Base-by-base conservation (phyloP, 1,140 invertebrate genomes). In the Magallana angulata region DNA sequence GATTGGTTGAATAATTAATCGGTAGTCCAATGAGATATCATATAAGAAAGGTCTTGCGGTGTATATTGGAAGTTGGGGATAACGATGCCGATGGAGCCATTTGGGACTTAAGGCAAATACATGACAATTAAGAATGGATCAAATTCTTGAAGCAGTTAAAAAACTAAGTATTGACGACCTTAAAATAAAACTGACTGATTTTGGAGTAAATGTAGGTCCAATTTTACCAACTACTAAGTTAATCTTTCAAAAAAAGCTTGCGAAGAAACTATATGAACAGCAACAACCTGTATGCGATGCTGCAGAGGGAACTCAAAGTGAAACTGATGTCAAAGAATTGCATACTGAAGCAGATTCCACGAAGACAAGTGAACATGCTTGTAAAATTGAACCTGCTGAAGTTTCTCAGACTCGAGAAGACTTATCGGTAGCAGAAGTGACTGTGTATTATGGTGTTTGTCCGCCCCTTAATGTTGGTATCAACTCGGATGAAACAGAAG, bases 201-300 rank as follows among this genome's bases (percentile, higher is more conserved):
- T 90, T 84, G 92, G 92, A 11, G 89, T 91, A 48, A 90, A 86
- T 81, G 90, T 92, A 85, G 93, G 93, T 57, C 93, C 93, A 30
- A 91, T 94, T 64, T 90, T 91, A 36, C 83, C 86, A 12, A 89
- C 91, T 9, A 91, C 91, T 18, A 91, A 90, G 58, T 82, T 62
- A 9, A 68, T 94, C 7, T 93, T 93, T 88, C 89, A 92, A 83
- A 92, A 90, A 57, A 90, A 89, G 64, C 87, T 94, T 16, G 92
- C 91, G 8, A 91, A 87, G 48, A 88, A 90, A 81, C 36, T 92
- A 1, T 91, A 85, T 85, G 59, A 89, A 62, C 24, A 76, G 68
- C 68, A 76, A 36, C 85, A 90, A 57, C 86, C 89, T 14, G 64
- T 71, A 8, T 62, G 56, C 12, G 14, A 14, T 12, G 60, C 83